phyloP scores from a whole-genome alignment of 1,140 invertebrate species.

The Penaeus chinensis region DNA sequence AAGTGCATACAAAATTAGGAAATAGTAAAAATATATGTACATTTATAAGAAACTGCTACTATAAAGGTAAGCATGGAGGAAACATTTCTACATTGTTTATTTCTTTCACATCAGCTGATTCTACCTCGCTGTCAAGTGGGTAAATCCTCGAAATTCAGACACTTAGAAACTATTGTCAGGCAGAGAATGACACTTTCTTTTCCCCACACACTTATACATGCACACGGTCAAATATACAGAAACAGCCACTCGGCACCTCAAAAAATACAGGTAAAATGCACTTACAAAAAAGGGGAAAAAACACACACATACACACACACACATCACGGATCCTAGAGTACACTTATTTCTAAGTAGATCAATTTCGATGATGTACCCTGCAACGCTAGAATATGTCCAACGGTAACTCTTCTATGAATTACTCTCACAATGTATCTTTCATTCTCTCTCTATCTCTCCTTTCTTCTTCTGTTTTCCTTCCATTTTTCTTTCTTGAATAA shows the following conservation, averaged over 20 bases:
- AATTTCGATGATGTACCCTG: not conserved
- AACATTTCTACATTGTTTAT: not conserved
- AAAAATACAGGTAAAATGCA: too few species aligned
- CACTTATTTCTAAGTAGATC: not conserved
- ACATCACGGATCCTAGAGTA: too few species aligned
- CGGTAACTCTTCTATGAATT: not conserved
- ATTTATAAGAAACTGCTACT: not conserved
- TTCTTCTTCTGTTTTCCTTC: not conserved
- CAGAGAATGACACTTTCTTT: too few species aligned
- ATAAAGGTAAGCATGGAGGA: not conserved
- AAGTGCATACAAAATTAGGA: slow-evolving; percentile 15
- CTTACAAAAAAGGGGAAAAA: too few species aligned
- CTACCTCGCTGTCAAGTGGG: too few species aligned
- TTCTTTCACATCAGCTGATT: not conserved
- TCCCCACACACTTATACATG: too few species aligned
- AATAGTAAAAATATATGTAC: not conserved
- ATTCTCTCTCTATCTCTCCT: slow-evolving; percentile 33
- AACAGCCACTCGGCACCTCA: too few species aligned
- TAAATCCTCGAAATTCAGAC: too few species aligned
- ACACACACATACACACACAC: too few species aligned
- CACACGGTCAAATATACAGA: too few species aligned
- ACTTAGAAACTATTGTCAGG: too few species aligned
- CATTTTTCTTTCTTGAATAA: too few species aligned
- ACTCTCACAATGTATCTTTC: not conserved
- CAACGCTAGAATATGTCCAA: not conserved